phyloP scores from a whole-genome alignment of 2,888 invertebrate genomes.

The Xylota sylvarum region DNA sequence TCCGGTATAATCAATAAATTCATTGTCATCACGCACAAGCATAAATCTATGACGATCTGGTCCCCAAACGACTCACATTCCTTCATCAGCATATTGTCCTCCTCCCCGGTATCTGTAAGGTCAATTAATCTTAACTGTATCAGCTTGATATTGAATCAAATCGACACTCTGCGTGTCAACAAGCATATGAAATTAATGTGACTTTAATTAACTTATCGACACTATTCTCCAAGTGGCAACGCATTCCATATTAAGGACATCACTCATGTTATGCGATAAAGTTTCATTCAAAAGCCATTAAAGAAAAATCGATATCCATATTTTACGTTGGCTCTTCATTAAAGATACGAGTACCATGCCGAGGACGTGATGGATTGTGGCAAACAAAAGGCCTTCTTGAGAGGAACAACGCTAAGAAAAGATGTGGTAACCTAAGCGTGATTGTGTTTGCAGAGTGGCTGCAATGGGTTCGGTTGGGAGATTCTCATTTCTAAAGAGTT shows the following conservation, averaged over 20 bases:
- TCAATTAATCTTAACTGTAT: conserved; percentile 12
- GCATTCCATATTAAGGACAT: conserved; percentile 9
- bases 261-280: neutral
- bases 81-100: neutral
- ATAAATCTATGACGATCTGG: neutral
- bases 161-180: conserved; percentile 18
- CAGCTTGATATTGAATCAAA: conserved; percentile 15
- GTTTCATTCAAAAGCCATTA: conserved; percentile 10
- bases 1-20: neutral
- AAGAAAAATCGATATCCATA: conserved; percentile 8
- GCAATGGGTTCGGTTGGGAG: neutral
- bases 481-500: neutral
- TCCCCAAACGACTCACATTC: neutral
- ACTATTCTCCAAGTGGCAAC: neutral
- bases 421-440: neutral
- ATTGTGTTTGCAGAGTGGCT: conserved; percentile 1
- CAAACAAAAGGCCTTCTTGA: neutral
- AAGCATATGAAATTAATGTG: conserved; percentile 19
- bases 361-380: conserved; percentile 4
- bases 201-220: conserved; percentile 30
- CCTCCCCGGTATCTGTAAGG: neutral
- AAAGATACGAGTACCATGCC: neutral
- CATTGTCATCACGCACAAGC: neutral
- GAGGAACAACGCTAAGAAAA: neutral
- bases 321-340: conserved; percentile 7